These are phyloP conservation scores for Nyctereutes procyonoides DNA, from an alignment of 2,113 vertebrate genomes.

Conservation along the genomic window DNA sequence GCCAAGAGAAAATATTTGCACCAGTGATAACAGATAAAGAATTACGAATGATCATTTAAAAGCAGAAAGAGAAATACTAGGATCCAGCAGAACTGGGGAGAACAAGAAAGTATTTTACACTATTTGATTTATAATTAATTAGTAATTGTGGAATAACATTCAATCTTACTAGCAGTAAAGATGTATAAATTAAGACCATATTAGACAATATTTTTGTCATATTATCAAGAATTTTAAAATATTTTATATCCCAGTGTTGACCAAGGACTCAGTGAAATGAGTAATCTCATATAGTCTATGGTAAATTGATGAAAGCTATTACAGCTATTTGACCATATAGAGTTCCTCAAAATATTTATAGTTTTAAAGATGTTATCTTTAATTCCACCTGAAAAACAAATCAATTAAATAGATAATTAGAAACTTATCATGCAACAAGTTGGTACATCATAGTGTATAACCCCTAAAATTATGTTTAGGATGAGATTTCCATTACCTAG, in stretches of 20 bases:
- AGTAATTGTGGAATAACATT: neutral
- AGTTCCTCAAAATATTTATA: neutral
- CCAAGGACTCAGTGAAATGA: neutral
- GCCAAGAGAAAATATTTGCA: neutral
- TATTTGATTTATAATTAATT: neutral
- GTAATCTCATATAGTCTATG: neutral
- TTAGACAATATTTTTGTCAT: neutral
- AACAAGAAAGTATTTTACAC: neutral
- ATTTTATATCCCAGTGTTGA: neutral
- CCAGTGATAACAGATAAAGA: neutral
- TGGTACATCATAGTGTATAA: neutral
- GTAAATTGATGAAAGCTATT: neutral
- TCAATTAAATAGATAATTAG: neutral
- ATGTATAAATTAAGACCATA: neutral
- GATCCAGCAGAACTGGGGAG: neutral
- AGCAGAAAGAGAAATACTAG: neutral
- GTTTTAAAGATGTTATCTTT: neutral
- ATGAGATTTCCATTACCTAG: conserved; percentile 1
- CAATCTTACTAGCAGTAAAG: neutral
- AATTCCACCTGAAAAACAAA: neutral
- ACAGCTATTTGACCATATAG: neutral
- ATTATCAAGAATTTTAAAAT: conserved; percentile 17
- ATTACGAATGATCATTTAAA: neutral
- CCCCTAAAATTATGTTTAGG: neutral
- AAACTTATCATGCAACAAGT: neutral